Evolutionary conservation across 1,140 invertebrate genomes (phyloP).

Genomic region (Trichonephila clavipes): DNA sequence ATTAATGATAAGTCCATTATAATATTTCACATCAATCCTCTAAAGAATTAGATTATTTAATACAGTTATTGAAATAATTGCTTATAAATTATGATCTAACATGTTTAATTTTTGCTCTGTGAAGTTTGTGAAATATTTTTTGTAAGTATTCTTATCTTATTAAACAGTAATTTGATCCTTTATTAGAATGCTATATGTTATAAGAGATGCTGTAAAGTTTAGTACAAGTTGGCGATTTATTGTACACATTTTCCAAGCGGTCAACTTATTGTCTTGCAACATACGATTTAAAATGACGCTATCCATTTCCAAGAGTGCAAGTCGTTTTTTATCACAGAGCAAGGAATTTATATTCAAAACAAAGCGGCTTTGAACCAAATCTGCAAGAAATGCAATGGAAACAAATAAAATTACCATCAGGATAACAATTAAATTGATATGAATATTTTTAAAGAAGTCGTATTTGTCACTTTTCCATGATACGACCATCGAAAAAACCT

Average conservation of each 20-base stretch:
- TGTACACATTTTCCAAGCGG: neutral
- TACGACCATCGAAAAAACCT: neutral
- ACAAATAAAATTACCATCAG: neutral
- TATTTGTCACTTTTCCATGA: neutral
- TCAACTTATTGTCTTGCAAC: neutral
- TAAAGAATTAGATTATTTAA: too few species aligned
- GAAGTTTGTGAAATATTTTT: too few species aligned
- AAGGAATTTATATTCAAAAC: neutral
- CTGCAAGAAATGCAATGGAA: neutral
- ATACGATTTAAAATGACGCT: neutral
- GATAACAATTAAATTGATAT: neutral
- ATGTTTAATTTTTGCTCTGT: too few species aligned
- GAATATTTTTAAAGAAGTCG: neutral
- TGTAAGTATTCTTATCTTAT: too few species aligned
- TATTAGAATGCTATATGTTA: neutral
- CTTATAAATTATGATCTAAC: too few species aligned
- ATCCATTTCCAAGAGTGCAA: neutral
- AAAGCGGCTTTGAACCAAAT: neutral
- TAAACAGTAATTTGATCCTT: neutral
- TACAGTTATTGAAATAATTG: too few species aligned
- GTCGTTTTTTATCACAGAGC: neutral
- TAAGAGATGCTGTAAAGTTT: neutral
- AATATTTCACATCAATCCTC: too few species aligned
- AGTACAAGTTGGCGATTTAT: neutral
- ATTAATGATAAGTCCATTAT: too few species aligned